Conservation (phyloP, 2,113 vertebrate species). For the Indicator maculatus region DNA sequence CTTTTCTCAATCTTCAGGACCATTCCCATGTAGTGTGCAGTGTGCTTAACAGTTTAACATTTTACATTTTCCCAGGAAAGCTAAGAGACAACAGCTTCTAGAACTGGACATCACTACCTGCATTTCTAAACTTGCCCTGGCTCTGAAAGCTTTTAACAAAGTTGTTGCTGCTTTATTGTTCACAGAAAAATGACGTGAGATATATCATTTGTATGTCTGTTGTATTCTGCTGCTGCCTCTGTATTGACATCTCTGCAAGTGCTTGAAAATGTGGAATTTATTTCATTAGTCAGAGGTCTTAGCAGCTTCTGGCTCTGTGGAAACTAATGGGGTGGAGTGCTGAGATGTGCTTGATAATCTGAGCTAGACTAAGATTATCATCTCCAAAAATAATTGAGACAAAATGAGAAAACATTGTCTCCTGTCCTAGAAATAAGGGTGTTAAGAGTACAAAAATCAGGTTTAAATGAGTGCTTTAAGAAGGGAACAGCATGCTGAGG, state of each 20-base stretch:
- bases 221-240: neutral
- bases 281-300: slow-evolving; percentile 8
- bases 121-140: neutral
- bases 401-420: slow-evolving; percentile 13
- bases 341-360: slow-evolving; percentile 18
- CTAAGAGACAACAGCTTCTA: neutral
- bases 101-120: neutral
- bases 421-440: neutral
- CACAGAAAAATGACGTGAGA: neutral
- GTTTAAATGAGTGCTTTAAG: neutral
- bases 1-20: neutral
- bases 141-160: neutral
- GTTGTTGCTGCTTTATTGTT: neutral
- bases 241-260: neutral
- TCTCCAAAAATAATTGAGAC: slow-evolving; percentile 48
- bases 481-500: neutral
- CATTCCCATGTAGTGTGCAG: neutral
- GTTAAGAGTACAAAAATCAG: neutral
- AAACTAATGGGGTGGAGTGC: slow-evolving; percentile 8
- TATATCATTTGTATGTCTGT: neutral
- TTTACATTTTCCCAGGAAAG: neutral
- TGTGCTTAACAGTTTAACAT: neutral
- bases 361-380: slow-evolving; percentile 28
- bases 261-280: neutral
- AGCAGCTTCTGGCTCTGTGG: slow-evolving; percentile 3